Evolutionary conservation across 2,888 invertebrate species (phyloP).

Genomic region (Zeuzera pyrina): DNA sequence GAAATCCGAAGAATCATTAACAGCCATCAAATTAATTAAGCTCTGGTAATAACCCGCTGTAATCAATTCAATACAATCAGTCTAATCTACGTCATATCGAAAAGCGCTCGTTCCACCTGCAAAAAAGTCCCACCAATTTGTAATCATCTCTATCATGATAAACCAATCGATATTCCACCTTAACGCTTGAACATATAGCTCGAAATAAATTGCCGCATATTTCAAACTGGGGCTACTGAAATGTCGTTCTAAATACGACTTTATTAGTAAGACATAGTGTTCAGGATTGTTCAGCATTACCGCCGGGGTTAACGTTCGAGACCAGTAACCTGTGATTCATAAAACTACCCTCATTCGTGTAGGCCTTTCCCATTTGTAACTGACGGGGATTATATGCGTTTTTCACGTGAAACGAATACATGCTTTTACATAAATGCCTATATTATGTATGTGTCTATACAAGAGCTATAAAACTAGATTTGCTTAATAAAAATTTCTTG

Average conservation of each 20-base stretch:
- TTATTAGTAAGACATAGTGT: conserved; percentile 10
- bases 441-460: not conserved
- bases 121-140: conserved; percentile 4
- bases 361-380: conserved; percentile 40
- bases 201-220: conserved; percentile 5
- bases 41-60: too few relatives aligned
- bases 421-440: not conserved
- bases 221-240: conserved; percentile 1
- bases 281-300: conserved; percentile 12
- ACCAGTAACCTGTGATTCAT: conserved; percentile 49
- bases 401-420: not conserved
- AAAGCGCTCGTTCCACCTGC: conserved; percentile 11
- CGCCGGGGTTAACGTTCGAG: conserved; percentile 34
- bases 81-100: conserved; percentile 13
- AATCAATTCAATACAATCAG: conserved; percentile 7
- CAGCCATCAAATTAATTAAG: too few relatives aligned
- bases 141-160: conserved; percentile 7
- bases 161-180: conserved; percentile 12
- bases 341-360: conserved; percentile 40
- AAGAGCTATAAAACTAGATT: too few relatives aligned
- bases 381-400: not conserved
- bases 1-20: too few relatives aligned
- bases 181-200: conserved; percentile 6
- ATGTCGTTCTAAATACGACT: too few relatives aligned
- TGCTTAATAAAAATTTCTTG: too few relatives aligned